Base-by-base conservation (phyloP, 1,140 invertebrate species). In the Magallana ariakensis region DNA sequence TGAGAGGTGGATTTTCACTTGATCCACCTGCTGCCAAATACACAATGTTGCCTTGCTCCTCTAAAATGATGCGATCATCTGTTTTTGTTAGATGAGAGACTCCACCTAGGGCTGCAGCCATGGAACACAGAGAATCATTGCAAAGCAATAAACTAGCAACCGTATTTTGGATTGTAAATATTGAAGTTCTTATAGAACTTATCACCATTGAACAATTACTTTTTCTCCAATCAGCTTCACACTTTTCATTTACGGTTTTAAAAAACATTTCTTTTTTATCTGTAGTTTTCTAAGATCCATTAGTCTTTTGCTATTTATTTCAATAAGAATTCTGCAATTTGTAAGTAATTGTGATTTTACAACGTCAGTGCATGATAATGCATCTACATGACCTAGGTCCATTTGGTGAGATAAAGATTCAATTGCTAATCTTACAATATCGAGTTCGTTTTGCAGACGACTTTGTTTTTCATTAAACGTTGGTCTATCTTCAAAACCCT, bases 401-500 rank as follows among this genome's bases (percentile, higher is more conserved):
- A 58, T 58, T 58, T 58, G 57, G n/a, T 58, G 57, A 58, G 57
- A 58, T 58, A 58, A 15, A 57, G 7, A 7, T 57, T 57, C 7
- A 15, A 8, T 15, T 57, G 57, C n/a, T 15, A 58, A 58, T 9
- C 57, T 58, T 3, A 58, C 57, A 66, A 54, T 26, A n/a, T 85
- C 46, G 15, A 16, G 22, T 54, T 86, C 66, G 5, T 62, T 80
- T 56, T 57, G 16, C 19, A 55, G 16, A 15, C 86, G 46, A n/a
- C 26, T 54, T 54, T 54, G 66, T 75, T 75, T 83, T 26, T 88
- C 87, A 16, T 54, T 13, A 55, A 19, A 82, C 0, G 84, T 88
- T 13, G 87, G 87, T 10, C 15, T 13, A 82, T 88, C 87, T 56
- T 88, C 87, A 33, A 62, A 62, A 55, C 70, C 80, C 87, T 83